phyloP scores from a whole-genome alignment of 2,797 vertebrate species.

The Anguilla megastoma region DNA sequence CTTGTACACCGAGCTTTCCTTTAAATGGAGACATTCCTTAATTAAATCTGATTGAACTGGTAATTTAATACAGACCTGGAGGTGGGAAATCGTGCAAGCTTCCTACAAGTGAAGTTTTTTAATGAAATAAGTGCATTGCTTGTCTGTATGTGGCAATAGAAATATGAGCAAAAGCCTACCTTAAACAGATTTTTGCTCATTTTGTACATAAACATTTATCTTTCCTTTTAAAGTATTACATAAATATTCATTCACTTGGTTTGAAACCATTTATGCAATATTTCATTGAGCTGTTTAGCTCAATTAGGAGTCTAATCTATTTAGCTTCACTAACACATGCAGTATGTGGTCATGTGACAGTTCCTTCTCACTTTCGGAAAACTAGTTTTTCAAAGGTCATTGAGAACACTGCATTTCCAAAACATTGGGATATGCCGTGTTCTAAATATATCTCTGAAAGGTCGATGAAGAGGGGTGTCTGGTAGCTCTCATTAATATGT shows the following conservation, averaged over 20 bases:
- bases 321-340: neutral
- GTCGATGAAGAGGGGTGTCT: neutral
- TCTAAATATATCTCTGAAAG: neutral
- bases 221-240: neutral
- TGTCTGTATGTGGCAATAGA: neutral
- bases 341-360: neutral
- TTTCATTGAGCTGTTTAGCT: neutral
- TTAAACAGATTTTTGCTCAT: neutral
- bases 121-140: neutral
- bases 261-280: neutral
- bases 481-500: conserved; percentile 12
- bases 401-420: neutral
- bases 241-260: neutral
- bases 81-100: neutral
- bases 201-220: neutral
- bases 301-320: neutral
- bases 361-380: neutral
- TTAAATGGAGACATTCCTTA: neutral
- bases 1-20: neutral
- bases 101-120: neutral
- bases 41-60: neutral
- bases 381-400: neutral
- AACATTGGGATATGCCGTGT: neutral
- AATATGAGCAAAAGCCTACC: neutral
- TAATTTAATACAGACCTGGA: neutral